Conservation (phyloP, 2,888 invertebrate genomes). For the Hedya salicella region DNA sequence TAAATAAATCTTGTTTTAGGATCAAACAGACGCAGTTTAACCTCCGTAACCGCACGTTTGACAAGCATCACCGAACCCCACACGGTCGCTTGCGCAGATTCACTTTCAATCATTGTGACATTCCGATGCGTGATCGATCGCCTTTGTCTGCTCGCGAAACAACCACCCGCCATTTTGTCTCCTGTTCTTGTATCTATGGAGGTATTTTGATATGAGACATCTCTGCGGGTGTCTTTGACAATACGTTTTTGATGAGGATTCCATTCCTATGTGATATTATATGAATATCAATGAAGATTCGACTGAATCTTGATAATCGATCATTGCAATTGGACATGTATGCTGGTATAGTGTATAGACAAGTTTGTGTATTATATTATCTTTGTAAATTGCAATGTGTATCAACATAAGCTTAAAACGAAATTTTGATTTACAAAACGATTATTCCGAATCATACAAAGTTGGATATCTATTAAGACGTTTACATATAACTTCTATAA, state of each 20-base stretch:
- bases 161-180: conserved; percentile 34
- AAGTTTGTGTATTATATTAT: neutral
- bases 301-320: conserved; percentile 21
- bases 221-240: conserved; percentile 40
- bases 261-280: conserved; percentile 44
- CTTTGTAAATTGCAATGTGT: conserved; percentile 3
- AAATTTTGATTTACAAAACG: neutral
- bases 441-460: neutral
- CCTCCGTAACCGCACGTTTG: conserved; percentile 13
- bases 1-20: too few relatives aligned
- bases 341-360: conserved; percentile 1
- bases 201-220: conserved; percentile 27
- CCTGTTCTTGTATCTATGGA: conserved; percentile 29
- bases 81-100: conserved; percentile 47
- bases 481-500: too few relatives aligned
- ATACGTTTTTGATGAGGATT: conserved; percentile 48
- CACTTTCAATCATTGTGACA: conserved; percentile 59
- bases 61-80: conserved; percentile 56
- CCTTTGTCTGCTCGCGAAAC: conserved; percentile 48
- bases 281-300: conserved; percentile 12
- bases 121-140: conserved; percentile 64
- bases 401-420: neutral
- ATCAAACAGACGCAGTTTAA: too few relatives aligned
- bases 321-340: conserved; percentile 24
- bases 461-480: too few relatives aligned